Conservation (phyloP, 2,797 vertebrate species). For the Glossophaga mutica region DNA sequence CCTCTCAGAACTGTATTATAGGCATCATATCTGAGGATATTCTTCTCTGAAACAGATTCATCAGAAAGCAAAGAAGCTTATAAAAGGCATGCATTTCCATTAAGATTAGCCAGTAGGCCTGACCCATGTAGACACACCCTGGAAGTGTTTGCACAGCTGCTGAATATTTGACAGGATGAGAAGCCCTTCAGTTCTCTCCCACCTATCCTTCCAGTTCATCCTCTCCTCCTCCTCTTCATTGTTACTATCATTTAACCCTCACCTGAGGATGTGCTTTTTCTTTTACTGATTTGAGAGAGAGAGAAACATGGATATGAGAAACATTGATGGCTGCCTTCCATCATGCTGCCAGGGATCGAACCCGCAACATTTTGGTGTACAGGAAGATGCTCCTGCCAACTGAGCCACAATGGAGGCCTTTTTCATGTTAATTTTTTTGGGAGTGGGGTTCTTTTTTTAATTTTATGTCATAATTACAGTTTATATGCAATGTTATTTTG, state of each 20-base stretch:
- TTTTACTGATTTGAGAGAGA: background rate
- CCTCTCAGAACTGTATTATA: background rate
- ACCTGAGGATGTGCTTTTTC: background rate
- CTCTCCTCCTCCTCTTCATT: background rate
- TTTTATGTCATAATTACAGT: background rate
- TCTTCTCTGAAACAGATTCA: background rate
- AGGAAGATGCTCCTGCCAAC: background rate
- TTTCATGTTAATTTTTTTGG: background rate
- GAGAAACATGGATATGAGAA: background rate
- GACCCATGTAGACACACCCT: background rate
- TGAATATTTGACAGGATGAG: background rate
- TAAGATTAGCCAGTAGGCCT: background rate
- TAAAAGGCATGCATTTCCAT: background rate
- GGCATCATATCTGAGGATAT: background rate
- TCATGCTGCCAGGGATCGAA: background rate
- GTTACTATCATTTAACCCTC: background rate
- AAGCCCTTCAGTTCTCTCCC: background rate
- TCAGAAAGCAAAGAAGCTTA: background rate
- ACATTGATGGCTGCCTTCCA: background rate
- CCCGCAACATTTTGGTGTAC: background rate
- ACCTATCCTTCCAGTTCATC: background rate
- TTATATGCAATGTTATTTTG: background rate
- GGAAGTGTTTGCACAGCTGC: background rate
- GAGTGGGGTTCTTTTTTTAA: background rate
- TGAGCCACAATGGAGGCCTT: background rate